A percentile compares a stretch with the other conserved stretches of the same genome.
These are phyloP conservation scores for Diachasmimorpha longicaudata DNA, from an alignment of 1,140 invertebrate genomes.

Conservation along the genomic window DNA sequence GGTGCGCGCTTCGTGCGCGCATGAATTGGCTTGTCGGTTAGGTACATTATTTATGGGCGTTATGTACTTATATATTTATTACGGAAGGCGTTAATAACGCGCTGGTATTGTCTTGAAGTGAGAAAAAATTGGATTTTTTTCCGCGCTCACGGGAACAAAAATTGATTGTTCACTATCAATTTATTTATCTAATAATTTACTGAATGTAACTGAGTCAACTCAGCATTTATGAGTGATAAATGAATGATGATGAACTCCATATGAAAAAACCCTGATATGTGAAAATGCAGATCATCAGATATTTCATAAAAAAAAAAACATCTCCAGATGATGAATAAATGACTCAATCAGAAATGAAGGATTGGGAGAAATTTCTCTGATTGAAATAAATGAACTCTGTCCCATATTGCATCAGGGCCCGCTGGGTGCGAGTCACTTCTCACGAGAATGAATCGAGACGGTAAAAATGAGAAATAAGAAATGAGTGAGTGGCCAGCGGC, in stretches of 20 bases:
- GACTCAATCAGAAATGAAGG: background rate
- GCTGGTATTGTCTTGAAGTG: too few species aligned
- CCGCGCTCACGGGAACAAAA: too few species aligned
- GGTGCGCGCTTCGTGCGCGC: too few species aligned
- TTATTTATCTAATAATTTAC: background rate
- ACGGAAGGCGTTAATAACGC: too few species aligned
- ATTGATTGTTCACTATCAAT: too few species aligned
- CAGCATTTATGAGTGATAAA: background rate
- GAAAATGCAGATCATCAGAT: background rate
- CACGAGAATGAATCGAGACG: background rate
- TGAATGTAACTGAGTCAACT: too few species aligned
- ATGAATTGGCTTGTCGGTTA: too few species aligned
- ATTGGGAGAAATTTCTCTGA: background rate
- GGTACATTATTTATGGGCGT: too few species aligned
- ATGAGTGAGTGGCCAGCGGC: conserved; percentile 11
- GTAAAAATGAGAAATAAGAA: conserved; percentile 2
- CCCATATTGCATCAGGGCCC: conserved; percentile 1
- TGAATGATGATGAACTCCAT: too few species aligned
- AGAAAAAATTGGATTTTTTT: too few species aligned
- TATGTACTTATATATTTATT: too few species aligned
- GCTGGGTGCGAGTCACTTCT: background rate
- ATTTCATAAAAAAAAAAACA: background rate
- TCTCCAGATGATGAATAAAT: background rate
- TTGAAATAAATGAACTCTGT: background rate
- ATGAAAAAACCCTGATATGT: too few species aligned